Base-by-base conservation (phyloP, 2,113 vertebrate species). In the Pelecanus crispus region DNA sequence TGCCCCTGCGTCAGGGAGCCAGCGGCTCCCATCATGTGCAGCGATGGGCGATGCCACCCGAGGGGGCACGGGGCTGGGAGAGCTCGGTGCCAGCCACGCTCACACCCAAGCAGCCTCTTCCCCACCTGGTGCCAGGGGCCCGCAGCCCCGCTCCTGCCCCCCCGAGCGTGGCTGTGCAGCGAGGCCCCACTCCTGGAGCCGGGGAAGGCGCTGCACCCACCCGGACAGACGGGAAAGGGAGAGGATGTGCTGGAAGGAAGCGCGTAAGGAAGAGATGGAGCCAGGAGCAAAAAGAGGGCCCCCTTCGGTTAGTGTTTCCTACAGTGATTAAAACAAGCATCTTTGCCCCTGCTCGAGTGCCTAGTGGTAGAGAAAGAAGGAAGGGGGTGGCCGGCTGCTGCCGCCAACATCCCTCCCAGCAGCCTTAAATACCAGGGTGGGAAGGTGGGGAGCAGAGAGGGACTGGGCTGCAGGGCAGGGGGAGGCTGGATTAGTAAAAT, bases 401-500 rank as follows among this genome's bases (percentile, higher is more conserved):
- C 66, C 42, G 44, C 56, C 65, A 87, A 3, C 3, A 0, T 59
- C 62, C 75, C 84, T 86, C 81, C 84, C 94, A 83, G 83, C 91
- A 94, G 87, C 94, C 73, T 94, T 95, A 94, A 96, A 94, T 49
- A 96, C 13, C 52, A 5, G 74, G 36, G 71, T 5, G 40, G 18
- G 36, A 38, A 83, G 59, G 71, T 5, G 44, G 18, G 31, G 50
- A 83, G 63, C 74, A 38, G 81, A 77, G 55, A 75, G 65, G 87
- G 90, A 90, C 80, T 89, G 94, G 66, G 81, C 95, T 89, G 91
- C 68, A 78, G 90, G 92, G 90, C 84, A 75, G 32, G 73, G 66
- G 49, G 67, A 80, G 82, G 77, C 88, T 95, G 89, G 91, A 93
- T 98, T 98, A 98, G 98, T 98, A 98, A 95, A 98, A 98, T 98